Evolutionary conservation across 2,888 invertebrate species (phyloP), one percentile per base, ranked within the genome.

Genomic region (Drosophila anceps): DNA sequence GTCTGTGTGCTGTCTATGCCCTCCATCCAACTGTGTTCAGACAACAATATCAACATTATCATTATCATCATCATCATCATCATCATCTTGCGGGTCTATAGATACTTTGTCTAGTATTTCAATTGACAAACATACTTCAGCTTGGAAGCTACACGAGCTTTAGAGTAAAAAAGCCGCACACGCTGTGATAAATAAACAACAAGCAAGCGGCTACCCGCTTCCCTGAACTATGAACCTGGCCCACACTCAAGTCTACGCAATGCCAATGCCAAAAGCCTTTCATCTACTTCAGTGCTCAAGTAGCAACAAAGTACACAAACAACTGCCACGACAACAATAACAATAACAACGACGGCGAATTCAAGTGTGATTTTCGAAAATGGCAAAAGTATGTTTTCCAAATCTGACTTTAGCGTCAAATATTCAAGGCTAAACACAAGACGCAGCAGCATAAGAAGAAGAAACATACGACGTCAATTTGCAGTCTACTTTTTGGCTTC

Each of bases 21-120:
- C 43, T 73, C 29, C 59, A 69, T 69, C 67, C 58, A 77, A 68
- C 64, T 67, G 61, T 44, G 59, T 46, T 20, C 74, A 72, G 67
- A 66, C 80, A 78, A 64, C 78, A 69, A 57, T 73, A 69, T 51
- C 68, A 80, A 59, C 69, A 35, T 60, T 48, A 51, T 8, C 51
- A 48, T 31, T 9, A 61, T 31, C 69, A 65, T 31, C 69, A 61
- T 53, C 64, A 66, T 71, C 55, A 35, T 62, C 53, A 53, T 37
- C 53, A 57, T 24, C 67, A 62, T 62, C 65, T 43, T 29, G 62
- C 35, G 51, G 67, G 60, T 69, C 73, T 60, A 76, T 75, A 84
- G 86, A 90, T 84, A 88, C 87, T 87, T 90, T 88, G 89, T 87
- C 82, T 90, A 88, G 85, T 85, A 88, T 86, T 90, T 90, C 89